Evolutionary conservation across 2,888 invertebrate genomes (phyloP), one percentile per base, ranked within the genome.

Genomic region (Andrena flavipes): DNA sequence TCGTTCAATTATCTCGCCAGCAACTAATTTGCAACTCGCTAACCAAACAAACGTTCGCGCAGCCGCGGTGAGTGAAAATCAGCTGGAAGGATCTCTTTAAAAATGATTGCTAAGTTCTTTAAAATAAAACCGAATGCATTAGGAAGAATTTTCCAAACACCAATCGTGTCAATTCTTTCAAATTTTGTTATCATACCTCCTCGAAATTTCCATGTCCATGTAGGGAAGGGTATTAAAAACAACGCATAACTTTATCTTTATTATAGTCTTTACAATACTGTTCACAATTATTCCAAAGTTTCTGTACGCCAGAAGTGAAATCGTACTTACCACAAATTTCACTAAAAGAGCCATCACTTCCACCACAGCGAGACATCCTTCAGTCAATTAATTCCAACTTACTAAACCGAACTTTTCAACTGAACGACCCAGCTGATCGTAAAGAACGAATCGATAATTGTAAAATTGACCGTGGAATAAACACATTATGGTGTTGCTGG

Each of bases 31-130:
- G 23, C 16, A 4, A 23, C 56, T 23, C 63, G 23, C 4, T 5
- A 16, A 59, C 2, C 59, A 59, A 48, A 48, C 54, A 26, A 49
- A 35, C 26, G 13, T n/a, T 1, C 3, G 20, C 10, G 16, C 0
- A n/a, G 23, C 7, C 51, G 42, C 67, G 42, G 30, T 16, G 30
- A 56, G 68, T 6, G 6, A 54, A 64, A 75, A 65, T 65, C 63
- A 42, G 13, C 42, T 42, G 3, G 3, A 51, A 7, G 7, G n/a
- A 49, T 49, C n/a, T 16, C n/a, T 16, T 49, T 49, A 16, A n/a
- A 49, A 49, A 49, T 49, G 1, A 49, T 35, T 10, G 33, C 33
- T 2, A 33, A 33, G 2, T 42, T 42, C 42, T 42, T 42, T 1
- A 42, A 42, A 42, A 42, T 42, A 42, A 42, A 42, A 42, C 16